phyloP scores from a whole-genome alignment of 35 echinoderm and acorn worm genomes.

The Apostichopus japonicus region DNA sequence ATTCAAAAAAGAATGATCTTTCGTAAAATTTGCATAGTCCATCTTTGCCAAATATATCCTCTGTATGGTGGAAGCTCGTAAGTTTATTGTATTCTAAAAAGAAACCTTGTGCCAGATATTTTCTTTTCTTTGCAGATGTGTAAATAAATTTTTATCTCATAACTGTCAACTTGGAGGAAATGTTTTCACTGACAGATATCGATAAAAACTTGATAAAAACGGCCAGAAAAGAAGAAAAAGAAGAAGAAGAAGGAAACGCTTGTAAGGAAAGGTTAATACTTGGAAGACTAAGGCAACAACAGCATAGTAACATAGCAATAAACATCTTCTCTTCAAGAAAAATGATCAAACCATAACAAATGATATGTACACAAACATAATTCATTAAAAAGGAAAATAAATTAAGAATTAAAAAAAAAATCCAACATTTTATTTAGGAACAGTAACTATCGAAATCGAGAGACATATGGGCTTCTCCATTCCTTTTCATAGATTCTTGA shows the following conservation, averaged over 20 bases:
- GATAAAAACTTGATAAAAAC: neutral
- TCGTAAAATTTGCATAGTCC: neutral
- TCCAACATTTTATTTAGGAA: too few species aligned
- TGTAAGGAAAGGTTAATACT: neutral
- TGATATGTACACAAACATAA: neutral
- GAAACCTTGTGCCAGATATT: neutral
- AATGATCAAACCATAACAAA: neutral
- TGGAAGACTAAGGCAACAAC: slow-evolving; percentile 7
- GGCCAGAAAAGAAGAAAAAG: neutral
- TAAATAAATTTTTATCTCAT: neutral
- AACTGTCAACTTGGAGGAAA: neutral
- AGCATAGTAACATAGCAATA: neutral
- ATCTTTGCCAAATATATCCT: neutral
- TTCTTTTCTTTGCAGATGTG: neutral
- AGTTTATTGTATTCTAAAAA: neutral
- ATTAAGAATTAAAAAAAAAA: too few species aligned
- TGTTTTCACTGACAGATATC: neutral
- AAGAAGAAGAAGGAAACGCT: neutral
- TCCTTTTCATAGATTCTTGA: too few species aligned
- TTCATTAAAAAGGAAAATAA: neutral
- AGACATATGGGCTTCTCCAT: too few species aligned
- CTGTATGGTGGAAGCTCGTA: neutral
- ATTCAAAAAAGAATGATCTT: neutral
- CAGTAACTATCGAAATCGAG: too few species aligned
- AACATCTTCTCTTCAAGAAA: neutral